Evolutionary conservation across 2,113 vertebrate species (phyloP).

Genomic region (Pheucticus melanocephalus): DNA sequence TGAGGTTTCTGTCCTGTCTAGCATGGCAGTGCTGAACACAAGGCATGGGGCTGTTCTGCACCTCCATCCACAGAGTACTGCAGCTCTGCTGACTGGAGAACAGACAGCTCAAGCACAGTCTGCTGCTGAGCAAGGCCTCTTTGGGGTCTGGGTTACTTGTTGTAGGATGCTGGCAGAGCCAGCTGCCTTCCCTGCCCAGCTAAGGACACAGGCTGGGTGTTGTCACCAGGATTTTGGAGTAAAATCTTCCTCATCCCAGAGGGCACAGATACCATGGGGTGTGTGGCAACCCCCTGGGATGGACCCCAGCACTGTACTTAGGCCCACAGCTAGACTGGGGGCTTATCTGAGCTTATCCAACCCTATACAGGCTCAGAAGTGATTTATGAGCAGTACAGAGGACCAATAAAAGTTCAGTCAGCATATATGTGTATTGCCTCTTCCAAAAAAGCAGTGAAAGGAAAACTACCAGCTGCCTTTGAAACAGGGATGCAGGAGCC

Average conservation of each 20-base stretch:
- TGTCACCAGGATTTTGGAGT: background rate
- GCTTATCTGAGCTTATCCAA: background rate
- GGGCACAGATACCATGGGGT: fast-evolving
- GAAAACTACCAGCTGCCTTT: background rate
- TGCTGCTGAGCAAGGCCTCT: background rate
- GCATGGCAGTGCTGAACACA: background rate
- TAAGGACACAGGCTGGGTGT: background rate
- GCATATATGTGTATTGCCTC: fast-evolving
- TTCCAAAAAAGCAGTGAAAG: background rate
- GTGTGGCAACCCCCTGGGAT: background rate
- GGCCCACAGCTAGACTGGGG: background rate
- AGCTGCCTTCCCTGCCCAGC: background rate
- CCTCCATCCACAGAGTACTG: background rate
- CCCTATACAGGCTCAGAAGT: background rate
- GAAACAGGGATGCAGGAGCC: background rate
- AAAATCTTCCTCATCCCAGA: background rate
- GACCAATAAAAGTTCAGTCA: background rate
- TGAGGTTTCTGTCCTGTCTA: background rate
- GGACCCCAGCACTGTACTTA: background rate
- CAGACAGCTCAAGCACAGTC: background rate
- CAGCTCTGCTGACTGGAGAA: background rate
- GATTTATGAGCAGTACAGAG: background rate
- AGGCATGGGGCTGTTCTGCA: background rate
- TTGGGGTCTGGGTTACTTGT: background rate
- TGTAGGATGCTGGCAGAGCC: background rate